Evolutionary conservation across 2,797 vertebrate species (phyloP), one percentile per base, ranked within the genome.

Genomic region (Lithobates sylvaticus): DNA sequence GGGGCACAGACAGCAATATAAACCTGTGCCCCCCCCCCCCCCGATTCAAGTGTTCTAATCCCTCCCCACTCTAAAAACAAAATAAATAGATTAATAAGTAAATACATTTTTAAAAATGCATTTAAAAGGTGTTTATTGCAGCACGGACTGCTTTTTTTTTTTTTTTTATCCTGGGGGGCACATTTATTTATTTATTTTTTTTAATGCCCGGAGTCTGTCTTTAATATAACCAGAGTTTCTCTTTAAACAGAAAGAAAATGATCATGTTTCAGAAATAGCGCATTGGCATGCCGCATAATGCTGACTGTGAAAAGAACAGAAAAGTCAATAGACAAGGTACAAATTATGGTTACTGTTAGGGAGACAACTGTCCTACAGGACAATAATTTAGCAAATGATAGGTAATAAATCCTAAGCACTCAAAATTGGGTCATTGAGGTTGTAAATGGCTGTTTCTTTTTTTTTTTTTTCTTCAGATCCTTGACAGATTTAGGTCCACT

Each of bases 401-500:
- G 69, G 76, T 83, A 87, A 87, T 83, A 76, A 87, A 87, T 78
- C 81, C 76, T 77, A 58, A 21, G 80, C 81, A 58, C 58, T 78
- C 34, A 68, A 73, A 87, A 78, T 69, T 77, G 64, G 71, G 80
- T 83, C 80, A 83, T 65, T 74, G 80, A 83, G 80, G 64, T 44
- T 50, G 70, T 68, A 83, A 87, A 81, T 32, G 36, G 23, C 86
- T 54, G 69, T 78, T 67, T 78, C 81, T 68, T 42, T 78, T 73
- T 61, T 65, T 26, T 44, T 44, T 44, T 13, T 44, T 44, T 44
- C n/a, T 67, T 26, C n/a, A 86, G 74, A 83, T 79, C 29, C 34
- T 32, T 83, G 86, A 73, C 81, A 83, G 81, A 83, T 87, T 79
- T 83, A 71, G 81, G 81, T 70, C 76, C 69, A 81, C 80, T 71